Evolutionary conservation across 2,113 vertebrate species (phyloP).

Genomic region (Pholis gunnellus): DNA sequence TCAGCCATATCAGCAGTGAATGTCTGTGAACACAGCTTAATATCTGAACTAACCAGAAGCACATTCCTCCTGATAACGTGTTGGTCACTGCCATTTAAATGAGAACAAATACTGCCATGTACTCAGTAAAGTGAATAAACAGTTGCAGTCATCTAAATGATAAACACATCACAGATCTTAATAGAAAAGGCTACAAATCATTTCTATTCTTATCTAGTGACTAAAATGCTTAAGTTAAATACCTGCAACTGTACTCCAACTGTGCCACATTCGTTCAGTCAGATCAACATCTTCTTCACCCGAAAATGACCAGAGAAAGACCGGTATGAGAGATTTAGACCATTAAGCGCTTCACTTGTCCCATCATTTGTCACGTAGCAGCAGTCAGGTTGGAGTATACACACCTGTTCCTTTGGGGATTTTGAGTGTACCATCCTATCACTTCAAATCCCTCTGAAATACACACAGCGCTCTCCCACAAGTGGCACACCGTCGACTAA

Average conservation of each 20-base stretch:
- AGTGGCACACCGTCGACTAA: not conserved
- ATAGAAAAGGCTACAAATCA: conserved; percentile 38
- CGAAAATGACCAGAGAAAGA: not conserved
- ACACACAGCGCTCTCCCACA: not conserved
- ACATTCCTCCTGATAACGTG: conserved; percentile 1
- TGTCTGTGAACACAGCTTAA: not conserved
- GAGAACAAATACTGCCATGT: not conserved
- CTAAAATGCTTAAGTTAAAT: conserved; percentile 15
- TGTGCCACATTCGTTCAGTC: not conserved
- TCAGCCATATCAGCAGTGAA: conserved; percentile 14
- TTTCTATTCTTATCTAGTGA: conserved; percentile 20
- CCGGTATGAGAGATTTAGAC: conserved; percentile 7
- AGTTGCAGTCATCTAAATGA: conserved; percentile 17
- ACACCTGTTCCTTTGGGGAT: not conserved
- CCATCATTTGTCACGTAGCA: not conserved
- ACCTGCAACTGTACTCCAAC: not conserved
- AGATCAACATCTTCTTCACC: not conserved
- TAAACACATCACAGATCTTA: not conserved
- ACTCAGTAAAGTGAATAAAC: not conserved
- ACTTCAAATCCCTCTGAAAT: conserved; percentile 8
- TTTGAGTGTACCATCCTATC: conserved; percentile 1
- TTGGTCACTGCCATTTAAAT: conserved; percentile 18
- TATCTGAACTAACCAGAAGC: conserved; percentile 11
- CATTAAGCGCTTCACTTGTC: conserved; percentile 6
- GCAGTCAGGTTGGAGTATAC: not conserved